Percentiles rank a stretch among this genome's conserved stretches.
Evolutionary conservation across 2,113 vertebrate species (phyloP).

Genomic region (Crotalus tigris): DNA sequence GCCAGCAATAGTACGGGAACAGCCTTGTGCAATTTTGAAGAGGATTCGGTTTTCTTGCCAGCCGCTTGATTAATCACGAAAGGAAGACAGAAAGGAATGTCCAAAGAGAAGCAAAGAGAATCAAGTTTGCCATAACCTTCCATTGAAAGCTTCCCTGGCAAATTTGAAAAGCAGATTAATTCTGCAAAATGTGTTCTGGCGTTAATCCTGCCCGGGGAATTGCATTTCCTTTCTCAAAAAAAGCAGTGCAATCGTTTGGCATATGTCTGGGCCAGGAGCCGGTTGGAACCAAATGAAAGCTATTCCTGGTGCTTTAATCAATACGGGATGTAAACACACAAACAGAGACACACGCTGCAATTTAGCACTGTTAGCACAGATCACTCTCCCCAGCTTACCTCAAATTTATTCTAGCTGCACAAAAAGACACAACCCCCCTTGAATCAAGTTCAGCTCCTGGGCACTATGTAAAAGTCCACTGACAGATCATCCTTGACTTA

Average conservation of each 20-base stretch:
- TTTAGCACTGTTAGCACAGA: background rate
- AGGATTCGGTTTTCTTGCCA: background rate
- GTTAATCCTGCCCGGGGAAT: background rate
- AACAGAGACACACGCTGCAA: background rate
- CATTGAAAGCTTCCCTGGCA: background rate
- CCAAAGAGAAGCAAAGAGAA: background rate
- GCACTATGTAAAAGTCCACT: too few species aligned
- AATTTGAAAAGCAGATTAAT: background rate
- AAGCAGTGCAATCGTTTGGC: background rate
- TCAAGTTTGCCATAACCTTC: fast-evolving
- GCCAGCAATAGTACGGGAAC: background rate
- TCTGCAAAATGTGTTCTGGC: background rate
- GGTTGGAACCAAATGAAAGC: background rate
- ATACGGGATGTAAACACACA: background rate
- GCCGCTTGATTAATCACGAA: background rate
- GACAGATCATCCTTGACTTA: too few species aligned
- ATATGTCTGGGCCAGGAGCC: background rate
- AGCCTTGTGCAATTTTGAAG: too few species aligned
- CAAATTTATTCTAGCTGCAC: too few species aligned
- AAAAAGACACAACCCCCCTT: too few species aligned
- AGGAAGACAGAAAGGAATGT: background rate
- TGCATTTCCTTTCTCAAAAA: background rate
- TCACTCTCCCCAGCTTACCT: background rate
- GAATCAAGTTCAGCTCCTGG: too few species aligned
- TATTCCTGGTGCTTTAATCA: background rate